phyloP scores from a whole-genome alignment of 2,113 vertebrate species.

The Azemiops feae region DNA sequence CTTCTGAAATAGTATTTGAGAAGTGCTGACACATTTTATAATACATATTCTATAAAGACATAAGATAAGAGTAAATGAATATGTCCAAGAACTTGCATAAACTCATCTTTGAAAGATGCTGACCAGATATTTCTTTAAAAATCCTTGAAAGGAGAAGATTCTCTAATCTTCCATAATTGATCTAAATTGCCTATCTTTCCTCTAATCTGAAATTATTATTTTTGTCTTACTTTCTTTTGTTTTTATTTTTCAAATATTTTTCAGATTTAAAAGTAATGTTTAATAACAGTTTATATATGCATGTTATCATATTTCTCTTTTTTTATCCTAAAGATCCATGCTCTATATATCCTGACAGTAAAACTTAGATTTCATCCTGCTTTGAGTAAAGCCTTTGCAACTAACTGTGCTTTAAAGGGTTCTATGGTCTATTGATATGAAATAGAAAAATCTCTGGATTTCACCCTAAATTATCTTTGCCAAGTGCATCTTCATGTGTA shows the following conservation, averaged over 20 bases:
- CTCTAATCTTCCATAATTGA: background rate
- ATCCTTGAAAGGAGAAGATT: background rate
- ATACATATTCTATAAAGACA: background rate
- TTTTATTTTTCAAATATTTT: background rate
- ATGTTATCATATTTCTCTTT: background rate
- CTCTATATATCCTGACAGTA: background rate
- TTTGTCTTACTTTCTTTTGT: background rate
- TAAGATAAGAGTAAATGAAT: slow-evolving; percentile 31
- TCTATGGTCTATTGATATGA: background rate
- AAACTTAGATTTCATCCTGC: background rate
- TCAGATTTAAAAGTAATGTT: background rate
- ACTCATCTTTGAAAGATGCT: slow-evolving; percentile 6
- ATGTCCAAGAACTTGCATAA: background rate
- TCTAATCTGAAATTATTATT: background rate
- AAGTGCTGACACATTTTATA: slow-evolving; percentile 27
- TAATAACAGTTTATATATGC: background rate
- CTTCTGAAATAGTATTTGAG: background rate
- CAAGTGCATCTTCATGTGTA: background rate
- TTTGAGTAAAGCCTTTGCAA: background rate
- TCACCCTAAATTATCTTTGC: background rate
- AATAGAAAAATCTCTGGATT: background rate
- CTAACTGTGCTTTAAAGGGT: background rate
- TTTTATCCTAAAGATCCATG: background rate
- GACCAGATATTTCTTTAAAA: background rate
- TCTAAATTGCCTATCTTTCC: background rate